A percentile compares a stretch with the other conserved stretches of the same genome.
Conservation (phyloP, 1,140 invertebrate genomes). For the Penaeus vannamei region DNA sequence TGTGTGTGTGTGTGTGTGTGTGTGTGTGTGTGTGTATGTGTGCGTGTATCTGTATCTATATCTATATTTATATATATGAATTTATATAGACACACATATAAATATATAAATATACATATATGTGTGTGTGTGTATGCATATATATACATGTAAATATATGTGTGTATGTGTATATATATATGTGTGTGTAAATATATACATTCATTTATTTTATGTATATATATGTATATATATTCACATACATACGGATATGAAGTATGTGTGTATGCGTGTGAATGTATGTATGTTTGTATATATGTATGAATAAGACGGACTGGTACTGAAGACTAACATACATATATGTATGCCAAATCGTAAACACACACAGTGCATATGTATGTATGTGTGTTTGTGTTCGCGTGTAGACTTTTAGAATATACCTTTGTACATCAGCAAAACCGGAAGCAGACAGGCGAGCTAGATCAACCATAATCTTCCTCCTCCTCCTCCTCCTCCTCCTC, state of each 20-base stretch:
- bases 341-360: not conserved
- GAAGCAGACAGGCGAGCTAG: no score
- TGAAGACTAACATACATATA: not conserved
- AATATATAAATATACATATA: slow-evolving; percentile 10
- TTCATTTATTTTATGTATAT: no score
- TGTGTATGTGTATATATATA: not conserved
- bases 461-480: no score
- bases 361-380: not conserved
- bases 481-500: no score
- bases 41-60: no score
- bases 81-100: not conserved
- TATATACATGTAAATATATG: not conserved
- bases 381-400: no score
- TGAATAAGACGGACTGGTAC: no score
- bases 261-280: not conserved
- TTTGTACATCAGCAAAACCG: no score
- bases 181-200: not conserved
- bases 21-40: not conserved
- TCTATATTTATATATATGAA: no score
- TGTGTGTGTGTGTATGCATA: slow-evolving; percentile 24
- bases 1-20: not conserved
- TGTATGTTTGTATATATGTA: not conserved
- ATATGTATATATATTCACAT: no score
- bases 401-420: no score
- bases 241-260: not conserved